These are phyloP conservation scores for Troglohyphantes excavatus DNA, from an alignment of 2,888 invertebrate genomes.

Conservation along the genomic window DNA sequence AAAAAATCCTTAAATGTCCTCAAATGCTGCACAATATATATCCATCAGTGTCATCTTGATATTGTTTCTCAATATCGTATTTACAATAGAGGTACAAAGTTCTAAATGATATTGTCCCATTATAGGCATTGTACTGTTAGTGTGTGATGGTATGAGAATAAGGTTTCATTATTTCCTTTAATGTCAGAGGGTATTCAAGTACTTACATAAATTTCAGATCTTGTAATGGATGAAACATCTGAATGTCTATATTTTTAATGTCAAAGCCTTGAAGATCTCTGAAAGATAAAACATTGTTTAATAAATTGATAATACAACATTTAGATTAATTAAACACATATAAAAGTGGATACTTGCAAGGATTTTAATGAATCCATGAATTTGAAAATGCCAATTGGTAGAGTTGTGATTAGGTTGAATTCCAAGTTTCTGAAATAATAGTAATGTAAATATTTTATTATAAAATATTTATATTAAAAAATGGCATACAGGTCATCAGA, in stretches of 20 bases:
- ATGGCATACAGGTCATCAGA: no score
- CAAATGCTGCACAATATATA: no score
- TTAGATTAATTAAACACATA: background rate
- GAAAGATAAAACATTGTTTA: slow-evolving; percentile 31
- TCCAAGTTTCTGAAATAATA: slow-evolving; percentile 75
- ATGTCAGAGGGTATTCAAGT: no score
- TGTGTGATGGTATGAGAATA: no score
- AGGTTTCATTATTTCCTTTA: no score
- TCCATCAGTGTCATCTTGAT: no score
- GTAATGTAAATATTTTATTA: background rate
- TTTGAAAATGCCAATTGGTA: slow-evolving; percentile 52
- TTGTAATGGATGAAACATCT: slow-evolving; percentile 84
- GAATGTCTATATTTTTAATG: slow-evolving; percentile 84
- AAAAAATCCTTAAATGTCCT: no score
- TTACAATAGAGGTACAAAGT: no score
- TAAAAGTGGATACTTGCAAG: slow-evolving; percentile 58
- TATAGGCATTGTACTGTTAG: no score
- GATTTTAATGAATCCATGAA: slow-evolving; percentile 79
- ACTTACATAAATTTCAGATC: slow-evolving; percentile 85
- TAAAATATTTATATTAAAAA: no score
- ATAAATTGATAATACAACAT: background rate
- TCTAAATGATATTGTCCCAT: no score
- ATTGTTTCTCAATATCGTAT: no score
- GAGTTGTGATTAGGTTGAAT: slow-evolving; percentile 67
- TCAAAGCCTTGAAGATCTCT: slow-evolving; percentile 85